phyloP scores from a whole-genome alignment of 2,797 vertebrate genomes.

The Aphelocoma californica region DNA sequence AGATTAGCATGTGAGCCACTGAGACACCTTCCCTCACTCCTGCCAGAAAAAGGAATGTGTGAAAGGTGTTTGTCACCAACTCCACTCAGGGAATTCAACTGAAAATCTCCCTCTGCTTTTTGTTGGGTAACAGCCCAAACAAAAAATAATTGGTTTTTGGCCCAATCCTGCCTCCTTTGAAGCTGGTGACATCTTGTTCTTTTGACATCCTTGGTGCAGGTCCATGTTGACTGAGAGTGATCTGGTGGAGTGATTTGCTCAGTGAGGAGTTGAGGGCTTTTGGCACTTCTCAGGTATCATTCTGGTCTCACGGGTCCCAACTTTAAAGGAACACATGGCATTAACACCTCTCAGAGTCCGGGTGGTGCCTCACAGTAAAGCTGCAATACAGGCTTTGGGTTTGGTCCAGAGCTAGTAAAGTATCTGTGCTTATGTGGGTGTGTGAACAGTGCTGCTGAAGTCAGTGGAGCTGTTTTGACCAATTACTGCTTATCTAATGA shows the following conservation, averaged over 20 bases:
- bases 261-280: neutral
- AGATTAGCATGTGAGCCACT: constrained; percentile 40
- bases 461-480: neutral
- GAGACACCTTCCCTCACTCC: constrained; percentile 33
- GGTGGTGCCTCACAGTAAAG: neutral
- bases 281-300: neutral
- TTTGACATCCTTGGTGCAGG: neutral
- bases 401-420: neutral
- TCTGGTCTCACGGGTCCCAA: neutral
- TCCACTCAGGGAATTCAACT: neutral
- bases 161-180: neutral
- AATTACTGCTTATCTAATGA: neutral
- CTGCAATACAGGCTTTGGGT: neutral
- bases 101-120: constrained; percentile 13
- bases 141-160: neutral
- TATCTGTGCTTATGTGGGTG: neutral
- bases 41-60: neutral
- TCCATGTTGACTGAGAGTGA: neutral
- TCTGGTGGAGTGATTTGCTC: neutral
- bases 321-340: neutral
- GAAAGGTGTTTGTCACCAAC: constrained; percentile 52
- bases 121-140: neutral
- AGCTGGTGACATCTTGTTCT: neutral
- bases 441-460: neutral
- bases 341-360: neutral